phyloP scores from a whole-genome alignment of 2,888 invertebrate species.

The Clepsis dumicolana region DNA sequence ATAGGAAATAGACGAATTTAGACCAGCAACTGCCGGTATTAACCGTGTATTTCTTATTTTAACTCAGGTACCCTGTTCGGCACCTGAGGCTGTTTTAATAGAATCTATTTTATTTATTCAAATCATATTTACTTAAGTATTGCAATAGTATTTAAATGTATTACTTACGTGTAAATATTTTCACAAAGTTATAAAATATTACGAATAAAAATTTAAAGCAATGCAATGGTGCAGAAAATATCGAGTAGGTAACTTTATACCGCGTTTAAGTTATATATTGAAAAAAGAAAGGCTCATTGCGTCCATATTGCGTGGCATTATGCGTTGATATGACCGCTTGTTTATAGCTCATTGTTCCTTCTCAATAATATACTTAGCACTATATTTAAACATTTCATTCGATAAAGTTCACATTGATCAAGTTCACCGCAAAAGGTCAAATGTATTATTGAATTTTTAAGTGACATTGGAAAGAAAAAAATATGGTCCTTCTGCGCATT shows the following conservation, averaged over 20 bases:
- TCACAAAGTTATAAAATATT: constrained; percentile 10
- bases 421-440: constrained; percentile 67
- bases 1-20: too few species aligned
- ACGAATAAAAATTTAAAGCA: constrained; percentile 31
- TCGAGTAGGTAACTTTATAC: constrained; percentile 51
- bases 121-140: not conserved
- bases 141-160: constrained; percentile 15
- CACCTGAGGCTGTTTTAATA: not conserved
- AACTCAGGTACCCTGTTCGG: too few species aligned
- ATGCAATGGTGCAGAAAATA: constrained; percentile 40
- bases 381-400: constrained; percentile 72
- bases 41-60: too few species aligned
- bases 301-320: constrained; percentile 68
- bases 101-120: not conserved
- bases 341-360: constrained; percentile 82
- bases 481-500: constrained; percentile 48
- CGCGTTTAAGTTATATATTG: constrained; percentile 59
- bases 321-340: constrained; percentile 75
- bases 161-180: constrained; percentile 12
- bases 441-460: constrained; percentile 56
- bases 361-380: constrained; percentile 70
- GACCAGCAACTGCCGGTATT: too few species aligned
- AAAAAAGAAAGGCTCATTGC: constrained; percentile 72
- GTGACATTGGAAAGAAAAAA: constrained; percentile 50
- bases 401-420: constrained; percentile 64